Base-by-base conservation (phyloP, 2,113 vertebrate genomes). In the Diglossa brunneiventris region DNA sequence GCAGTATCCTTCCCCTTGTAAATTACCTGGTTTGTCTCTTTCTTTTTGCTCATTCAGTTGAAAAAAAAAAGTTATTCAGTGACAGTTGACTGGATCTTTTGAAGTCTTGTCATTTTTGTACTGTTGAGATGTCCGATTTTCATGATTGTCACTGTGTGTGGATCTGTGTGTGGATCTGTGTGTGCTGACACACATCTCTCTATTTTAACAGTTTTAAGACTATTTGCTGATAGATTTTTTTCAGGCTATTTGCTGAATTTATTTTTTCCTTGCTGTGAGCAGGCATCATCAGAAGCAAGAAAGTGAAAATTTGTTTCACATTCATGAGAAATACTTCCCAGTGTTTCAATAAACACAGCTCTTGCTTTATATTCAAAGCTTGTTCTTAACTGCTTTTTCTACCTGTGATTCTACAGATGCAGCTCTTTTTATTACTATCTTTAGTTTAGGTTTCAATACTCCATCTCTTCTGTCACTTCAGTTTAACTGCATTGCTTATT, bases 61-160 rank as follows among this genome's bases (percentile, higher is more conserved):
- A 53, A 41, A 8, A 75, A 61, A 61, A 47, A 30, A 37, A 3
- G 7, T 31, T 70, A 20, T 35, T 63, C 17, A 21, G 15, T 28
- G n/a, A 15, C 28, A 67, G 55, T 10, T 18, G 8, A 10, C 42
- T 15, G 14, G 20, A 21, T 20, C 13, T 85, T 78, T 66, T 61
- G 47, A 93, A 44, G 42, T 50, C 22, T 23, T 89, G 37, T 37
- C 1, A 44, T 35, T 85, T 50, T 85, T 31, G 10, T 68, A 31
- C 27, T 1, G 0, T 68, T 1, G 1, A 50, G 28, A 18, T 42
- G 8, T n/a, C 68, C 3, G 2, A 18, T 47, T 85, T 72, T 67
- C 19, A 16, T 39, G 19, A 47, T 63, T 79, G 35, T 75, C 35
- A 6, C 1, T 64, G 24, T 50, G 33, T 2, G 1, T 55, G 37